Base-by-base conservation (phyloP, 2,888 invertebrate genomes). In the Galeruca laticollis region DNA sequence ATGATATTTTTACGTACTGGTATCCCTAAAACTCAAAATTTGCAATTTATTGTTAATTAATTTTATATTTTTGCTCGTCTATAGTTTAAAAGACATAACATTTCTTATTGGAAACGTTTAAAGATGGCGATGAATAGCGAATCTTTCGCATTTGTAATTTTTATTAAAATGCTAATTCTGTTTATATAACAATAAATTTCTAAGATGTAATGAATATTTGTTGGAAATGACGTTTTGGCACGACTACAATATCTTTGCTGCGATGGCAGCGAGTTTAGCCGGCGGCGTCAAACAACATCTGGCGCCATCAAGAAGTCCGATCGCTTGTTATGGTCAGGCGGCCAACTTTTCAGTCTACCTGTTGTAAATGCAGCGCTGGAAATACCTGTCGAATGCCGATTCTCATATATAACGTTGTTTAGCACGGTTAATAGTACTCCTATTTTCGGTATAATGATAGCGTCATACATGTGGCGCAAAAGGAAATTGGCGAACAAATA, bases 291-390 rank as follows among this genome's bases (percentile, higher is more conserved):
- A 82, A 80, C 83, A 83, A 83, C 83, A 83, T 83, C 83, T 83
- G 83, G 83, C 83, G 83, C 83, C 83, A 83, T 81, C 79, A 79
- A 78, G 81, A 78, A 82, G 81, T 79, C 76, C 71, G 68, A 68
- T 72, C 79, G 76, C 81, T 80, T 81, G 81, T 82, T 83, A 82
- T 82, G 82, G 82, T 81, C 81, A 82, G 81, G 79, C 82, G 79
- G 81, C 77, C 81, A 80, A 79, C 79, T 80, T 77, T 74, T 76
- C 78, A 74, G 76, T 78, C 77, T 70, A 70, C 72, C 69, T 64
- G 68, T 70, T 69, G 33, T 21, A 33, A 35, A 33, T 15, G 26
- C 31, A 56, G 15, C 47, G 47, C 15, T 18, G 47, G 47, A 15
- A 47, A 15, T 47, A 47, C 47, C 47, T 31, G 35, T 35, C 15